These are phyloP conservation scores for Cosmia trapezina DNA, from an alignment of 2,888 invertebrate species.

Conservation along the genomic window DNA sequence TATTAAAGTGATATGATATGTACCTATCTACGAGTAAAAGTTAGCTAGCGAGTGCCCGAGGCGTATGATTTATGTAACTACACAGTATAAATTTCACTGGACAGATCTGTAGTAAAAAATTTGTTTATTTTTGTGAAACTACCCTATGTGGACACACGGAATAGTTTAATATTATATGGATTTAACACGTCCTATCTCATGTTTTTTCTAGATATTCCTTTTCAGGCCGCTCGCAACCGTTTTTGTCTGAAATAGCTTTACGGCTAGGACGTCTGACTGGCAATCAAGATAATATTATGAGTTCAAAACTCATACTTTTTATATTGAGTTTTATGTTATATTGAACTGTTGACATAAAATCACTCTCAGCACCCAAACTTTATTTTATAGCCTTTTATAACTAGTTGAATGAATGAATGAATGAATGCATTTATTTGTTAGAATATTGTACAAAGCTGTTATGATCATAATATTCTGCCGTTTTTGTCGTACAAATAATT, in stretches of 20 bases:
- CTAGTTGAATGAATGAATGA: too few relatives aligned
- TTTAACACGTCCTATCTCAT: not conserved
- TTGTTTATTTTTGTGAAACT: constrained; percentile 55
- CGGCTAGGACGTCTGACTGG: not conserved
- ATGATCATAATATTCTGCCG: too few relatives aligned
- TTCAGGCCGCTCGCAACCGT: not conserved
- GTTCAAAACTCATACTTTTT: not conserved
- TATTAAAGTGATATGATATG: constrained; percentile 44
- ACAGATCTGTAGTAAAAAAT: constrained; percentile 61
- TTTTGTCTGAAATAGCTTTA: constrained; percentile 18
- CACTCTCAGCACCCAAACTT: not conserved
- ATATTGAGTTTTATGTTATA: too few relatives aligned
- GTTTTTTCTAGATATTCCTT: not conserved
- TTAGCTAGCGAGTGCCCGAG: constrained; percentile 51
- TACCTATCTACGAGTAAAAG: constrained; percentile 37
- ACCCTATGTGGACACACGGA: constrained; percentile 36
- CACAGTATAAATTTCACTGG: constrained; percentile 51
- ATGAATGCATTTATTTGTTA: too few relatives aligned
- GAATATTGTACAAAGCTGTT: too few relatives aligned
- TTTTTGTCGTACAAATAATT: too few relatives aligned
- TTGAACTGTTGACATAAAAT: not conserved
- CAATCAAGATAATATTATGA: constrained; percentile 6
- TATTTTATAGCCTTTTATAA: not conserved
- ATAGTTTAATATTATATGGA: constrained; percentile 45
- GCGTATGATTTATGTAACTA: constrained; percentile 57